Conservation (phyloP, 2,888 invertebrate genomes). For the Pristionchus japonicus region DNA sequence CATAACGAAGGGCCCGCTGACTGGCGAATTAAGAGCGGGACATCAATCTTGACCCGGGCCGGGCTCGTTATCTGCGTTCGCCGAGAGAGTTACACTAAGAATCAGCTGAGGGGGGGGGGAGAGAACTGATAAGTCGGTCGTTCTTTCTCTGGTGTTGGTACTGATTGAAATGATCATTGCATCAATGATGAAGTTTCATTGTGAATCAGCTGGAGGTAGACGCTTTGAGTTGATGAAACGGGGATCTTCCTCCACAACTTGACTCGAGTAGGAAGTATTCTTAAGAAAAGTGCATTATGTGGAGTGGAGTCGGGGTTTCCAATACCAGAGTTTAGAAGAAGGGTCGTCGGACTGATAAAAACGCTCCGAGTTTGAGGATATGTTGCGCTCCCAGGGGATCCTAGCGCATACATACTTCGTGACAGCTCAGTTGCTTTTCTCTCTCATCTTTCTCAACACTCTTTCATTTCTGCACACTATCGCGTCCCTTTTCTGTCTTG, state of each 20-base stretch:
- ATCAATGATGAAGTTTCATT: no score
- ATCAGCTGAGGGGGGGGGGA: not conserved
- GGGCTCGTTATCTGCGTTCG: slow-evolving; percentile 10
- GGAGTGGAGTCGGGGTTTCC: not conserved
- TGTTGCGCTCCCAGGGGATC: not conserved
- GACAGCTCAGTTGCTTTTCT: not conserved
- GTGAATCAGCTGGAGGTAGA: no score
- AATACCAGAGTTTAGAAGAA: not conserved
- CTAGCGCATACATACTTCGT: not conserved
- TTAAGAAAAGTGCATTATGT: not conserved
- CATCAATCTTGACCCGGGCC: not conserved
- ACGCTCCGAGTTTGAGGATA: not conserved
- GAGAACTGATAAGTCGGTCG: not conserved
- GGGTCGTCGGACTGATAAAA: not conserved
- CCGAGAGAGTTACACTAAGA: not conserved
- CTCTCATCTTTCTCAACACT: not conserved
- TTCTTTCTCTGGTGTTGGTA: no score
- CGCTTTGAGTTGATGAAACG: no score
- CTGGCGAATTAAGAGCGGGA: not conserved
- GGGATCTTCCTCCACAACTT: no score
- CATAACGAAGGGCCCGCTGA: slow-evolving; percentile 16
- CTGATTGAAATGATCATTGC: no score
- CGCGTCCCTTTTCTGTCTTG: not conserved
- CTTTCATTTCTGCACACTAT: not conserved
- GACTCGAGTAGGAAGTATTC: no score